A percentile compares a stretch with the other conserved stretches of the same genome.
Evolutionary conservation across 2,888 invertebrate species (phyloP).

Genomic region (Caenorhabditis sp.): DNA sequence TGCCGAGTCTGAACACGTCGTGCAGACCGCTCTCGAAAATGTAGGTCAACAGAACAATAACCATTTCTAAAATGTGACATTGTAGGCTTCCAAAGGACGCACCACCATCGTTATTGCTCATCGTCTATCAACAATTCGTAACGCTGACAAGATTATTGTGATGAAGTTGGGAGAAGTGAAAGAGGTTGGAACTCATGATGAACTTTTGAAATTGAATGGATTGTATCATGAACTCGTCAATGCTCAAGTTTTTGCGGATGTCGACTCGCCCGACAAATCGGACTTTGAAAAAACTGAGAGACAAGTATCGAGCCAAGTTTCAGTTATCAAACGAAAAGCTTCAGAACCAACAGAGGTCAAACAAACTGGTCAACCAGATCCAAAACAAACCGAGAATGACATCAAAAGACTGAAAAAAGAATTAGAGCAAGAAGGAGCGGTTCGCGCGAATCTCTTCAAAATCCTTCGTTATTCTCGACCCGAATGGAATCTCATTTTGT

Average conservation of each 20-base stretch:
- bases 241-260: constrained; percentile 62
- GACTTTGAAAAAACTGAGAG: constrained; percentile 11
- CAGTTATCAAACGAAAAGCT: constrained; percentile 5
- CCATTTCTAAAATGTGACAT: not conserved
- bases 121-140: constrained; percentile 74
- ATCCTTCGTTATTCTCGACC: constrained; percentile 71
- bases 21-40: constrained; percentile 59
- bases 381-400: constrained; percentile 29
- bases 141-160: constrained; percentile 73
- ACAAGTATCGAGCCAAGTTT: constrained; percentile 23
- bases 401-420: constrained; percentile 50
- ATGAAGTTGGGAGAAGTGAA: constrained; percentile 71
- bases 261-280: constrained; percentile 25
- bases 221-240: constrained; percentile 77
- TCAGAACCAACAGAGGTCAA: constrained; percentile 11
- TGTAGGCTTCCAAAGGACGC: constrained; percentile 66
- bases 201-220: constrained; percentile 76
- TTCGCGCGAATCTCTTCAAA: constrained; percentile 55
- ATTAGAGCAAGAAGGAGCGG: constrained; percentile 57
- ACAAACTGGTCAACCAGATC: constrained; percentile 18
- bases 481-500: constrained; percentile 71
- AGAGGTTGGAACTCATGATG: constrained; percentile 77
- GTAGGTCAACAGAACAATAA: constrained; percentile 11
- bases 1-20: constrained; percentile 56
- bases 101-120: constrained; percentile 74